Base-by-base conservation (phyloP, 1,140 invertebrate species). In the Neotoxoptera formosana region DNA sequence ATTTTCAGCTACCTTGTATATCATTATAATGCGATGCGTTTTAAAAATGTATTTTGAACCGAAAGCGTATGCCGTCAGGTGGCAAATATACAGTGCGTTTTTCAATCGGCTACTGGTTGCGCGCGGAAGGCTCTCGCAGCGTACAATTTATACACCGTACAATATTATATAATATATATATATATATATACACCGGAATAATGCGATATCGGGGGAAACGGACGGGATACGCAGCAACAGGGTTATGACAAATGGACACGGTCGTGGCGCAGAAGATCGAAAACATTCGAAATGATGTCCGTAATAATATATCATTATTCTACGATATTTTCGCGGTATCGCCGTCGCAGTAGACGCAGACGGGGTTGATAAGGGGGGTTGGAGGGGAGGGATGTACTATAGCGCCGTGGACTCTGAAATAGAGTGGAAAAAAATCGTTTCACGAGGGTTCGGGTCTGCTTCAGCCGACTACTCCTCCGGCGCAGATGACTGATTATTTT, bases 371-470 rank as follows among this genome's bases (percentile, higher is more conserved):
- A n/a, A n/a, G n/a, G n/a, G n/a, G n/a, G n/a, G n/a, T n/a, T n/a
- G 41, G 4, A 41, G 41, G 41, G 41, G 41, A 41, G 41, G 4
- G 41, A 4, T 41, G 60, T 11, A 76, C 30, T 30, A 76, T 76
- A n/a, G 60, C 14, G 17, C 60, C 30, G 14, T 30, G n/a, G 25
- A 41, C 1, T 41, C 90, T 41, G 41, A 30, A 87, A 76, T 53
- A 90, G 48, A 87, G 90, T 89, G 91, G 93, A 88, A 91, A 93
- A 93, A 86, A 90, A 94, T 94, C 93, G 56, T 93, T 67, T 90
- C 53, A 83, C 53, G 93, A 86, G 87, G 89, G 93, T 53, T 30
- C 17, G 17, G 53, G 91, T 34, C 4, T 41, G 41, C 41, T n/a
- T n/a, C 41, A 41, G n/a, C 56, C 56, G 47, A 93, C 60, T 76